phyloP scores from a whole-genome alignment of 1,140 invertebrate species.

The Gyrodactylus bullatarudis region DNA sequence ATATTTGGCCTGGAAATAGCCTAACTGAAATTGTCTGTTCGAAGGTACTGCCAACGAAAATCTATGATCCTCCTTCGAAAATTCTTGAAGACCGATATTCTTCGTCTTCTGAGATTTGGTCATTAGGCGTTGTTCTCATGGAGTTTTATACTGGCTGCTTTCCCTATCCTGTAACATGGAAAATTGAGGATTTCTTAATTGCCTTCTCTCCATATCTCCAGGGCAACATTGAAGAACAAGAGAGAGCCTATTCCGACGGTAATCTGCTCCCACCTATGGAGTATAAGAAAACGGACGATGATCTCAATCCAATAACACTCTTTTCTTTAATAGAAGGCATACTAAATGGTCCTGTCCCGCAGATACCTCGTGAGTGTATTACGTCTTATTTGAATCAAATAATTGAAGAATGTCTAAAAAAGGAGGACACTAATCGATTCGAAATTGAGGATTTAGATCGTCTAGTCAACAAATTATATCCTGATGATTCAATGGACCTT shows the following conservation, averaged over 20 bases:
- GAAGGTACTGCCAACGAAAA: background rate
- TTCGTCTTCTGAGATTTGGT: background rate
- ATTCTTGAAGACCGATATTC: background rate
- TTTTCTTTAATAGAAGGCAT: background rate
- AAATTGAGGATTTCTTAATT: background rate
- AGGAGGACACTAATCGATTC: background rate
- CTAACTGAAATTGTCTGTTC: background rate
- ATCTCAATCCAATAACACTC: background rate
- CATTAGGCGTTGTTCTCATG: background rate
- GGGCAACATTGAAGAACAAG: background rate
- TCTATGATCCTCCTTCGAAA: background rate
- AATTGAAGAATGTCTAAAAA: background rate
- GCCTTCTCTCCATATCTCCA: background rate
- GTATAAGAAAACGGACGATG: background rate
- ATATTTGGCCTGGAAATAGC: background rate
- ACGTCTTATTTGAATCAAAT: background rate
- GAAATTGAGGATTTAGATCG: background rate
- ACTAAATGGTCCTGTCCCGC: background rate
- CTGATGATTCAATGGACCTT: too few relatives aligned
- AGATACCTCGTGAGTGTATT: background rate
- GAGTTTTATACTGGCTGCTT: background rate
- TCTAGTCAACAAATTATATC: too few relatives aligned
- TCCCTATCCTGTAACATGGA: background rate
- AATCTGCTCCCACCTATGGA: background rate
- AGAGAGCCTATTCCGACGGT: background rate